A percentile compares a stretch with the other conserved stretches of the same genome.
These are phyloP conservation scores for Meda fulgida DNA, from an alignment of 2,797 vertebrate genomes.

Conservation along the genomic window DNA sequence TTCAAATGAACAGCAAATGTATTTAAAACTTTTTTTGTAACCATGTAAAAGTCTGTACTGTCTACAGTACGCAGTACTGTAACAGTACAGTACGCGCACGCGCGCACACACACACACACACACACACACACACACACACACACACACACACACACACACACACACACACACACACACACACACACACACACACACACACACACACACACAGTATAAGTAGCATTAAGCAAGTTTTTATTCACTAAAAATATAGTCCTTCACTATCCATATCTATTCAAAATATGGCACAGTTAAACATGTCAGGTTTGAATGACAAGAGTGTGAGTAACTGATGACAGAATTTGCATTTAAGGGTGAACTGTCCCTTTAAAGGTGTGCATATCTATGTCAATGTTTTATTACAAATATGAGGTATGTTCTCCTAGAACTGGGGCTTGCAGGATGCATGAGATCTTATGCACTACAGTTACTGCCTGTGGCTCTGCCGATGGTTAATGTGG, in stretches of 20 bases:
- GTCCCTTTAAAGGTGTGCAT: slow-evolving; percentile 50
- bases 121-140: too few relatives aligned
- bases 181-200: too few relatives aligned
- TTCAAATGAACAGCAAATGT: background rate
- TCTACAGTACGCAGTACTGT: too few relatives aligned
- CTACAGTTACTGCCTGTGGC: slow-evolving; percentile 22
- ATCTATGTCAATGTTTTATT: slow-evolving; percentile 37
- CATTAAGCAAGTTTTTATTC: background rate
- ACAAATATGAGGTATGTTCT: background rate
- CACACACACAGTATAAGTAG: too few relatives aligned
- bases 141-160: too few relatives aligned
- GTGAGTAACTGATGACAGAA: background rate
- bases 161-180: too few relatives aligned
- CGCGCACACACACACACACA: too few relatives aligned
- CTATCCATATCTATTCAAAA: background rate
- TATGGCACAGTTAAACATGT: background rate
- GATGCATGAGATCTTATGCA: slow-evolving; percentile 16
- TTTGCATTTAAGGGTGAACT: background rate
- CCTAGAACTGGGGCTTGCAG: background rate
- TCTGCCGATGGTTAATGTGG: slow-evolving; percentile 31
- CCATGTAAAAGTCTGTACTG: background rate
- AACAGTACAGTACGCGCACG: too few relatives aligned
- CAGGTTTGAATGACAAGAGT: background rate
- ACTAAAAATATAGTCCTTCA: background rate
- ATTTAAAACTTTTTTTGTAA: background rate